Evolutionary conservation across 1,140 invertebrate genomes (phyloP).

Genomic region (Drosophila equinoxialis): DNA sequence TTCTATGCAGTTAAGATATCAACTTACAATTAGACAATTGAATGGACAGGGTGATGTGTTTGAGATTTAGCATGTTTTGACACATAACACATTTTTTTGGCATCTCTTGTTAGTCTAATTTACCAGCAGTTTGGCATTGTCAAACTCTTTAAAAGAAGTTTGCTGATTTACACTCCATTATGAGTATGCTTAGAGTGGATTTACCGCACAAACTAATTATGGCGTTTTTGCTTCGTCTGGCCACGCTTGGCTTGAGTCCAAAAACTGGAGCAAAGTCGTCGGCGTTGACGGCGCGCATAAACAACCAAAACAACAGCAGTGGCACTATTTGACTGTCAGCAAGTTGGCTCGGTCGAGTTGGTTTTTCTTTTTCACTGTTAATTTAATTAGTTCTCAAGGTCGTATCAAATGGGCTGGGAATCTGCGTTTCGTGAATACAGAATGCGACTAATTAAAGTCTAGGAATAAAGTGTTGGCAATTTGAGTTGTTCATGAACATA

Average conservation of each 20-base stretch:
- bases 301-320: conserved; percentile 22
- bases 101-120: not conserved
- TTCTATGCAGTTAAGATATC: not conserved
- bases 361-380: conserved; percentile 58
- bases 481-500: conserved; percentile 41
- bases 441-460: conserved; percentile 41
- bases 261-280: conserved; percentile 35
- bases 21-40: not conserved
- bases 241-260: conserved; percentile 19
- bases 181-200: not conserved
- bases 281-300: conserved; percentile 19
- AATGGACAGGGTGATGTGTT: not conserved
- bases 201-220: not conserved
- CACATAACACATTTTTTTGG: not conserved
- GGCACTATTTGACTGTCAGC: conserved; percentile 50
- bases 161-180: conserved; percentile 50
- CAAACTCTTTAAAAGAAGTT: conserved; percentile 33
- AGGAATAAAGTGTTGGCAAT: conserved; percentile 26
- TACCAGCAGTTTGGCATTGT: not conserved
- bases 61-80: too few relatives aligned
- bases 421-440: not conserved
- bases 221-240: conserved; percentile 2
- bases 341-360: conserved; percentile 17
- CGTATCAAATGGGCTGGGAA: conserved; percentile 59
- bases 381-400: conserved; percentile 73